These are phyloP conservation scores for Simalia tracyae DNA, from an alignment of 2,797 vertebrate species.

Conservation along the genomic window DNA sequence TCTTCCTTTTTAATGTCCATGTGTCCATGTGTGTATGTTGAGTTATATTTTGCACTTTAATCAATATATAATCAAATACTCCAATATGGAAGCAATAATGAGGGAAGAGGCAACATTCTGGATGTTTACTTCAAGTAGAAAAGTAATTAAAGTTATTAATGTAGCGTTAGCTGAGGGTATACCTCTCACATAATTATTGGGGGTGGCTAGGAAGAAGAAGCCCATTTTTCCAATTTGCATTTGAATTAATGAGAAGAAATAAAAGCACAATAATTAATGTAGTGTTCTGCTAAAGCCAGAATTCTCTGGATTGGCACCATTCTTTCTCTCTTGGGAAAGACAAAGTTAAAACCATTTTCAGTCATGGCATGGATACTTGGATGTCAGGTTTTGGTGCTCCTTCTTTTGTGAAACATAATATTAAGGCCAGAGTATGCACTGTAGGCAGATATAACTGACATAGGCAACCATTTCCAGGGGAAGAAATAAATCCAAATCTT, in stretches of 20 bases:
- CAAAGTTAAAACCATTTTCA: background rate
- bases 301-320: background rate
- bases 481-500: constrained; percentile 21
- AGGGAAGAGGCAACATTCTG: background rate
- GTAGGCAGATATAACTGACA: background rate
- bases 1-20: background rate
- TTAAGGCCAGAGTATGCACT: background rate
- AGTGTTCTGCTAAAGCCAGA: background rate
- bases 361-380: background rate
- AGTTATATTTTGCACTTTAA: background rate
- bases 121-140: background rate
- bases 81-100: background rate
- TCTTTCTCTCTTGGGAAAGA: background rate
- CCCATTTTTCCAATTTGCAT: too few relatives aligned
- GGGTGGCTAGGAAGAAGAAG: background rate
- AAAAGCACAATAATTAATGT: background rate
- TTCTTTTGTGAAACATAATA: background rate
- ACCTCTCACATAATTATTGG: background rate
- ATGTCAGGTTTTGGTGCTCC: background rate
- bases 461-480: background rate
- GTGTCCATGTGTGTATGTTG: background rate
- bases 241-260: background rate
- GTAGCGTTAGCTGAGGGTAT: background rate
- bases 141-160: background rate
- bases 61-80: background rate